Percentiles rank a stretch among this genome's conserved stretches.
phyloP scores from a whole-genome alignment of 1,140 invertebrate genomes.

The Euura saliciscinereae region DNA sequence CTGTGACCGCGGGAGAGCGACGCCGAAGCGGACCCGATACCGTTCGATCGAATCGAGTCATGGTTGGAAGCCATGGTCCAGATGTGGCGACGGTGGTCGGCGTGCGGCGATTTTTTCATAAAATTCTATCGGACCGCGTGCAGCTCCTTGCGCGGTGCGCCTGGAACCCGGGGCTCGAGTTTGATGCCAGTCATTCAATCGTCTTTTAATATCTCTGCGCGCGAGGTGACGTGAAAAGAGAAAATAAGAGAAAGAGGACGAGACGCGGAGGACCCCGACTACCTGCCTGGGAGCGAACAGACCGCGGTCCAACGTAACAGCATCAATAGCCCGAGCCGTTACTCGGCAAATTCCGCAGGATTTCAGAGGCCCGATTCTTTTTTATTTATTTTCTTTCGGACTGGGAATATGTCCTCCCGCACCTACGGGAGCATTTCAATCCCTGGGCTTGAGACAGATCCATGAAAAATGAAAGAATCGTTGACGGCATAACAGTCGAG shows the following conservation, averaged over 20 bases:
- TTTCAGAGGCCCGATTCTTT: neutral
- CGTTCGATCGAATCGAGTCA: constrained; percentile 11
- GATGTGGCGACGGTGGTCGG: too few relatives aligned
- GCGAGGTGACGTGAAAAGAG: constrained; percentile 25
- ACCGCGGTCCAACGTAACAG: constrained; percentile 22
- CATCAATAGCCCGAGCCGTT: constrained; percentile 33
- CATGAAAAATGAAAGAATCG: neutral
- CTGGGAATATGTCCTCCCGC: neutral
- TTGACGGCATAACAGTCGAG: neutral
- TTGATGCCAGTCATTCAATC: constrained; percentile 1
- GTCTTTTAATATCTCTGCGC: constrained; percentile 23
- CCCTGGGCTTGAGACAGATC: neutral
- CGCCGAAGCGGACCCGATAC: constrained; percentile 32
- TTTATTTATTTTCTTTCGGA: too few relatives aligned
- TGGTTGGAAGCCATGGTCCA: neutral
- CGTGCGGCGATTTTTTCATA: too few relatives aligned
- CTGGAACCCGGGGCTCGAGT: neutral
- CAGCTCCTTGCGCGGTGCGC: neutral
- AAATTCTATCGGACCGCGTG: too few relatives aligned
- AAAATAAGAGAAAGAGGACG: neutral
- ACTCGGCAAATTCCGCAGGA: constrained; percentile 34
- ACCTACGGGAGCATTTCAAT: neutral
- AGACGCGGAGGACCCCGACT: constrained; percentile 8
- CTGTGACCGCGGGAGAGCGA: constrained; percentile 40
- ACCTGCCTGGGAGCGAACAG: constrained; percentile 12